Evolutionary conservation across 2,797 vertebrate genomes (phyloP).

Genomic region (Sus cebifrons): DNA sequence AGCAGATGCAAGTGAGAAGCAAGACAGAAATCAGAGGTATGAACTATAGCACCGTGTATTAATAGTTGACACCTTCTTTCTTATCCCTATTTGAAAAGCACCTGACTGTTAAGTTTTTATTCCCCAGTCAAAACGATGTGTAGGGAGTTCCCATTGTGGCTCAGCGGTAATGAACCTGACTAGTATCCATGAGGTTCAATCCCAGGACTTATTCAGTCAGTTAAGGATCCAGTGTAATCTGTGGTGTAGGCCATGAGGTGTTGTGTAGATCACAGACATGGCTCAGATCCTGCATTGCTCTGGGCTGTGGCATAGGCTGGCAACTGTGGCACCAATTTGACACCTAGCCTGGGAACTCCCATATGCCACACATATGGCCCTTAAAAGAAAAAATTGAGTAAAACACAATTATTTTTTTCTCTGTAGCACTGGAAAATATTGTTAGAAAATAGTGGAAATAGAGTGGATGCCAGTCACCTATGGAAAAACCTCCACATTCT

Average conservation of each 20-base stretch:
- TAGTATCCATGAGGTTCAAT: too few relatives aligned
- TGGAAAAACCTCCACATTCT: background rate
- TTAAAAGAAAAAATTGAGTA: background rate
- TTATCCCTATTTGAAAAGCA: background rate
- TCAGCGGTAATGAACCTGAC: too few relatives aligned
- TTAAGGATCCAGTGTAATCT: too few relatives aligned
- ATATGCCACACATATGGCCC: too few relatives aligned
- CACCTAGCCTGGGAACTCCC: too few relatives aligned
- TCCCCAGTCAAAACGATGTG: background rate
- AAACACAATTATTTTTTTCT: background rate
- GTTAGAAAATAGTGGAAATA: background rate
- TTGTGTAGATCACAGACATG: too few relatives aligned
- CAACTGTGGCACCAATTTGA: too few relatives aligned
- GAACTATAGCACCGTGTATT: background rate
- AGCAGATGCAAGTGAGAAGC: background rate
- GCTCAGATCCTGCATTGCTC: too few relatives aligned
- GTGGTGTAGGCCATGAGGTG: too few relatives aligned
- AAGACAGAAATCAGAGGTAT: background rate
- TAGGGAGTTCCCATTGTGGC: too few relatives aligned
- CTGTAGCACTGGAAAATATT: background rate
- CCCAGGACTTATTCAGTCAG: too few relatives aligned
- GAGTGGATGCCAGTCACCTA: background rate
- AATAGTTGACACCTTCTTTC: background rate
- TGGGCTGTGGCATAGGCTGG: too few relatives aligned
- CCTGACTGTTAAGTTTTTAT: background rate